Evolutionary conservation across 2,888 invertebrate species (phyloP).

Genomic region (Holacanthella duospinosa): DNA sequence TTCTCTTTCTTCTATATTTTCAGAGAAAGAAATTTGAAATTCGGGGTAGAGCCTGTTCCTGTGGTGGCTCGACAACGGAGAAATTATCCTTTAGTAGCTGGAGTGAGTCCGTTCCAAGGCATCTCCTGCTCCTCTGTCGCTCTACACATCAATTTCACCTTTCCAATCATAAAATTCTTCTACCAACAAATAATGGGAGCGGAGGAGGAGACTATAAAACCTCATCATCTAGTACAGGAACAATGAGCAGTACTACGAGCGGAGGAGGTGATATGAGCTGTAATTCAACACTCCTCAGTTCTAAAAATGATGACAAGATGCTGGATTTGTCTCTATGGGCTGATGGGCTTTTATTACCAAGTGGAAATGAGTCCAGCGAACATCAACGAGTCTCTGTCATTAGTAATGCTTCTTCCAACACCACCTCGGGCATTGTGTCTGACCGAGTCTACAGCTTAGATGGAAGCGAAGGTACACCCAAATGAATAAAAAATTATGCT

Average conservation of each 20-base stretch:
- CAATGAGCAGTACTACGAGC: constrained; percentile 16
- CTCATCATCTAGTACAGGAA: constrained; percentile 4
- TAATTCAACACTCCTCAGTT: constrained; percentile 29
- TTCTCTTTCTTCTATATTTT: constrained; percentile 15
- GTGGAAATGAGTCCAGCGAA: constrained; percentile 26
- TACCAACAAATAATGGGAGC: constrained; percentile 7
- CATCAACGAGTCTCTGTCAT: constrained; percentile 78
- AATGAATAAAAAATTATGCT: neutral
- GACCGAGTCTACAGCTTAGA: constrained; percentile 91
- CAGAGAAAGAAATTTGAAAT: constrained; percentile 93
- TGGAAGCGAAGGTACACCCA: constrained; percentile 52
- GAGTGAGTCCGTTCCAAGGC: constrained; percentile 87
- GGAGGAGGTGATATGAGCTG: constrained; percentile 27
- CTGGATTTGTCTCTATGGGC: constrained; percentile 37
- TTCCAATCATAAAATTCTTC: constrained; percentile 30
- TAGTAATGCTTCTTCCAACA: constrained; percentile 89
- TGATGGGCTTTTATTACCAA: constrained; percentile 33
- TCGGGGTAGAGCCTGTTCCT: constrained; percentile 63
- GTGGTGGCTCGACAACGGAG: constrained; percentile 50
- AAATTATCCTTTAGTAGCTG: constrained; percentile 75
- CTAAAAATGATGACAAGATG: constrained; percentile 35
- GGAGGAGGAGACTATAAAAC: constrained; percentile 8
- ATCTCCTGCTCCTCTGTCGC: constrained; percentile 73
- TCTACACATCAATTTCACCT: constrained; percentile 90
- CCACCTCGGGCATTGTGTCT: constrained; percentile 87